A percentile compares a stretch with the other conserved stretches of the same genome.
These are phyloP conservation scores for Ploceus nigricollis DNA, from an alignment of 2,113 vertebrate species.

Conservation along the genomic window DNA sequence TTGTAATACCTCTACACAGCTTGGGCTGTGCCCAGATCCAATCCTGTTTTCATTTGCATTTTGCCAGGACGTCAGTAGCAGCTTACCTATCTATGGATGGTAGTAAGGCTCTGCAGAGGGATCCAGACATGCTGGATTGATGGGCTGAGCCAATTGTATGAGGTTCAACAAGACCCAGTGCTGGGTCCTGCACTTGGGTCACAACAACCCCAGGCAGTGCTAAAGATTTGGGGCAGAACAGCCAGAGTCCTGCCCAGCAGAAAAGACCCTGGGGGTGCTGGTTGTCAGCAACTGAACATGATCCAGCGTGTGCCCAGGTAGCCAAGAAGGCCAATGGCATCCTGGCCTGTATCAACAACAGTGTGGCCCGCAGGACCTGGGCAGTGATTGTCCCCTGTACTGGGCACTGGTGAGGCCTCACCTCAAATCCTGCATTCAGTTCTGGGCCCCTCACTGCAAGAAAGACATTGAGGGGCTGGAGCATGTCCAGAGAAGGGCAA, in stretches of 20 bases:
- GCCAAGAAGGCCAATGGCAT: accelerated
- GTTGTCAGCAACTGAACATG: background rate
- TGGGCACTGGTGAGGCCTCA: accelerated
- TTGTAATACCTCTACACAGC: background rate
- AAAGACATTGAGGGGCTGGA: background rate
- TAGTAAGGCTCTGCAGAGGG: background rate
- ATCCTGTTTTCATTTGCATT: background rate
- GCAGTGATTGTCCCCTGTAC: accelerated
- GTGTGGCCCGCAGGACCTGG: background rate
- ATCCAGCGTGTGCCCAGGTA: accelerated
- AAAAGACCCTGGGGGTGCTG: background rate
- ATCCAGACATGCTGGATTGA: background rate
- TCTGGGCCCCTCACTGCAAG: accelerated
- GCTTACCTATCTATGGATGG: background rate
- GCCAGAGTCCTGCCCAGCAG: background rate
- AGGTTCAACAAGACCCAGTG: background rate
- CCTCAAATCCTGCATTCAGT: background rate
- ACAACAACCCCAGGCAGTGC: background rate
- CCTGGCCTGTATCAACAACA: background rate
- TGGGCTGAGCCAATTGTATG: background rate
- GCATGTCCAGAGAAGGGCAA: accelerated
- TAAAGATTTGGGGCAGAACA: background rate
- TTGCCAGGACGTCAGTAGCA: background rate
- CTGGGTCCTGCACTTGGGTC: background rate
- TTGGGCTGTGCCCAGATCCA: background rate